Base-by-base conservation (phyloP, 2,888 invertebrate species). In the Drosophila paramelanica region DNA sequence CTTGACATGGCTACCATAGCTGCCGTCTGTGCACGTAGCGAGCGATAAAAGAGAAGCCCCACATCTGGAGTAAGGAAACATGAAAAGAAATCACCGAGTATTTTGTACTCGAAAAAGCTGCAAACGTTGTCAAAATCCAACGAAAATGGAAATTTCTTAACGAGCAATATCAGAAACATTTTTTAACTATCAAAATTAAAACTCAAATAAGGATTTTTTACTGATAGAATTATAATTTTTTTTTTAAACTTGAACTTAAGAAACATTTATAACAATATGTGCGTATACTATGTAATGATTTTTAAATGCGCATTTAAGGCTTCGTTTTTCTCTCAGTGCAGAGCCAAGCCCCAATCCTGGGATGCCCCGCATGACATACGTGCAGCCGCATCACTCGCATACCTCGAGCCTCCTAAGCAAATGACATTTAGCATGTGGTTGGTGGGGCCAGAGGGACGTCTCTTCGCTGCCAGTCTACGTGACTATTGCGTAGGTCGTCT, bases 1-100 rank as follows among this genome's bases (percentile, higher is more conserved):
- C 73, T 84, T 89, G 81, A 78, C 88, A 81, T 89, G 76, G 76
- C 68, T 66, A 83, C 88, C 86, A 88, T 77, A 67, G 84, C 87
- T 65, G 39, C 25, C 62, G 70, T 70, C 79, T 71, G 53, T 38
- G 39, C 51, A 56, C 57, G 50, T 57, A 62, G 59, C 61, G 62
- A 25, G 55, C 56, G 14, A 31, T 27, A 47, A 36, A 36, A 1
- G 36, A 13, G 36, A 36, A 5, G 36, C 36, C 36, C 13, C 36
- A 36, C 36, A 36, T 13, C 13, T 36, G 36, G 4, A 36, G 13
- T 13, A 58, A 20, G 33, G 27, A 50, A 51, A 20, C 27, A 8
- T 8, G 4, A 17, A 17, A 10, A 41, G 10, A 41, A 41, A 14
- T 6, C 7, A 1, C 7, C 39, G 3, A 14, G 39, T 17, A 41